These are phyloP conservation scores for Siderastrea siderea DNA, from an alignment of 92 coral and sea anemone genomes.

Conservation along the genomic window DNA sequence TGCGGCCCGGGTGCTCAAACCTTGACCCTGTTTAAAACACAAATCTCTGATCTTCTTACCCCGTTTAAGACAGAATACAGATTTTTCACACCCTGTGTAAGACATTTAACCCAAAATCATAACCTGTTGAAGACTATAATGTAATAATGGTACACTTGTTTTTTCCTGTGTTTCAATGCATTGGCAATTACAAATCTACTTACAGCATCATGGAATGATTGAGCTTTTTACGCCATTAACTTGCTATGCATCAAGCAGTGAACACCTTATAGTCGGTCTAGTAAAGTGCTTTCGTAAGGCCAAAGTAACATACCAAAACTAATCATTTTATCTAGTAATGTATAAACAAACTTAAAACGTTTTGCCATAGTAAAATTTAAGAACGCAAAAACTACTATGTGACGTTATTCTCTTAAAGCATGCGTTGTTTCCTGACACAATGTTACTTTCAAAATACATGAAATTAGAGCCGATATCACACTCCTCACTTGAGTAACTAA, in stretches of 20 bases:
- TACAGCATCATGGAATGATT: not conserved
- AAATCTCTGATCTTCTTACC: slow-evolving; percentile 3
- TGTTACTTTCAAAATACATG: not conserved
- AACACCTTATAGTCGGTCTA: slow-evolving; percentile 8
- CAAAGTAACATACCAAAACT: not conserved
- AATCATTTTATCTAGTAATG: not conserved
- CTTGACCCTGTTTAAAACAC: slow-evolving; percentile 26
- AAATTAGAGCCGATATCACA: not conserved
- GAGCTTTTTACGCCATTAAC: not conserved
- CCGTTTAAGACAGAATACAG: slow-evolving; percentile 18
- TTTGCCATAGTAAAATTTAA: no score
- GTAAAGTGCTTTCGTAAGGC: not conserved
- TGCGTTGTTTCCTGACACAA: no score
- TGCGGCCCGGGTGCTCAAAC: not conserved
- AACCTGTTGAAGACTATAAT: slow-evolving; percentile 2
- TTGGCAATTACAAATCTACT: not conserved
- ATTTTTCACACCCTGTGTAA: not conserved
- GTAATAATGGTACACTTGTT: not conserved
- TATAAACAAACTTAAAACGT: not conserved
- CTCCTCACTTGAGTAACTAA: not conserved
- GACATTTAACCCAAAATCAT: not conserved
- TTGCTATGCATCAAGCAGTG: not conserved
- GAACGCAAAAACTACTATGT: not conserved
- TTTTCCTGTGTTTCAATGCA: not conserved
- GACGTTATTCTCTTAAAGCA: no score